Evolutionary conservation across 2,888 invertebrate species (phyloP).

Genomic region (Metacarcinus magister): DNA sequence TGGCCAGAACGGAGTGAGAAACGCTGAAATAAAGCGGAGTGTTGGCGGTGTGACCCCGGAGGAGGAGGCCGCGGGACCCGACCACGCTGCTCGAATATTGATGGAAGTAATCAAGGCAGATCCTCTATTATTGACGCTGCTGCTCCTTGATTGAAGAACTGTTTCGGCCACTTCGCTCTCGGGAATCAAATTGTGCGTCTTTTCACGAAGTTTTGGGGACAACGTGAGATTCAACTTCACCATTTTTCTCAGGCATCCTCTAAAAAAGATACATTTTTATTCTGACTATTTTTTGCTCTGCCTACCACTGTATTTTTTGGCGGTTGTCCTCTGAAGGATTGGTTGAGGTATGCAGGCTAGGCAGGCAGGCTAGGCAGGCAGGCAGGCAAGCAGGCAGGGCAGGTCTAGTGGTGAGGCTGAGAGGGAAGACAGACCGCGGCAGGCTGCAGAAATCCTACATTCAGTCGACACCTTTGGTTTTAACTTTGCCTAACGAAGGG

Average conservation of each 20-base stretch:
- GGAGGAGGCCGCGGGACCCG: constrained; percentile 29
- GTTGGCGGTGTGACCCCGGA: constrained; percentile 40
- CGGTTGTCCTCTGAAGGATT: constrained; percentile 8
- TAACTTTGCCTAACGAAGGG: constrained; percentile 68
- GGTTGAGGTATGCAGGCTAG: neutral
- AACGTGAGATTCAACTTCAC: neutral
- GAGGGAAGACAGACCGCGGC: constrained; percentile 16
- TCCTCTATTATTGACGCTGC: constrained; percentile 57
- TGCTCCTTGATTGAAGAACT: constrained; percentile 67
- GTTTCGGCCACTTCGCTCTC: constrained; percentile 50
- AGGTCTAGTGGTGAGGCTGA: neutral
- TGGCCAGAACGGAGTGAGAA: constrained; percentile 16
- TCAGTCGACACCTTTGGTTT: constrained; percentile 66
- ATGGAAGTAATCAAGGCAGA: constrained; percentile 64
- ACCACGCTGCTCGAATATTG: constrained; percentile 63
- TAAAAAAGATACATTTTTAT: neutral
- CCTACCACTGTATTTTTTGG: neutral
- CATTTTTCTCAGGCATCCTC: neutral
- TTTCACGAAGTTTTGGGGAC: constrained; percentile 23
- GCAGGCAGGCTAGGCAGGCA: neutral
- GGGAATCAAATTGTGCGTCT: constrained; percentile 53
- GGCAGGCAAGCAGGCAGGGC: neutral
- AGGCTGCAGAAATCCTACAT: constrained; percentile 48
- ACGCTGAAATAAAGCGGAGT: constrained; percentile 19
- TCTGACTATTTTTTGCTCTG: neutral